Evolutionary conservation across 2,888 invertebrate genomes (phyloP), one percentile per base, ranked within the genome.

Genomic region (Philaethria dido): DNA sequence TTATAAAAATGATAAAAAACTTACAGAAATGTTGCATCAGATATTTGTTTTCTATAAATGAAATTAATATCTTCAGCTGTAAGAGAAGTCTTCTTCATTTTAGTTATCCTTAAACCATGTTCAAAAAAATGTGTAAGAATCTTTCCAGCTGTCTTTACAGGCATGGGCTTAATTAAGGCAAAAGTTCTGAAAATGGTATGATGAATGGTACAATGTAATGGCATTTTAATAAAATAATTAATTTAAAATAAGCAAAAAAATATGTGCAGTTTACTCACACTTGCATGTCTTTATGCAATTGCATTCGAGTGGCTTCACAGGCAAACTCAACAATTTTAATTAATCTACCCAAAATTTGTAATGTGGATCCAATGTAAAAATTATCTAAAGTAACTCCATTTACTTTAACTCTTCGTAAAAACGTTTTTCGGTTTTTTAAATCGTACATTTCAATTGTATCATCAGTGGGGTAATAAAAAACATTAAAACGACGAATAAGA

Each of bases 361-460:
- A 85, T 48, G 94, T 95, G 66, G 95, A 95, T 0, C 96, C 97
- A 61, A 97, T 93, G 79, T 95, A 96, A 82, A 97, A 94, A 79
- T 95, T 95, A 47, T 95, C 94, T 48, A 94, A 82, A 3, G 91
- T 87, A 2, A 97, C 78, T 14, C 94, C 95, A 57, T 95, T 94
- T 66, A 96, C 94, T 86, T 94, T 94, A 0, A 95, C 94, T 77
- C 97, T 90, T 70, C 94, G 94, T 20, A 96, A 85, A 82, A 96
- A 96, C 0, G 92, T 94, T 83, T 95, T 95, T 50, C 93, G 93
- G 63, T 88, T 93, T 80, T 94, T 94, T 64, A 94, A 77, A 79
- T 96, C 96, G 80, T 88, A 95, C 95, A 98, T 94, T 93, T 98
- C 98, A 33, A 98, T 86, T 0, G 96, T 95, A 75, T 95, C 94